These are phyloP conservation scores for Rapana venosa DNA, from an alignment of 2,888 invertebrate genomes.

Conservation along the genomic window DNA sequence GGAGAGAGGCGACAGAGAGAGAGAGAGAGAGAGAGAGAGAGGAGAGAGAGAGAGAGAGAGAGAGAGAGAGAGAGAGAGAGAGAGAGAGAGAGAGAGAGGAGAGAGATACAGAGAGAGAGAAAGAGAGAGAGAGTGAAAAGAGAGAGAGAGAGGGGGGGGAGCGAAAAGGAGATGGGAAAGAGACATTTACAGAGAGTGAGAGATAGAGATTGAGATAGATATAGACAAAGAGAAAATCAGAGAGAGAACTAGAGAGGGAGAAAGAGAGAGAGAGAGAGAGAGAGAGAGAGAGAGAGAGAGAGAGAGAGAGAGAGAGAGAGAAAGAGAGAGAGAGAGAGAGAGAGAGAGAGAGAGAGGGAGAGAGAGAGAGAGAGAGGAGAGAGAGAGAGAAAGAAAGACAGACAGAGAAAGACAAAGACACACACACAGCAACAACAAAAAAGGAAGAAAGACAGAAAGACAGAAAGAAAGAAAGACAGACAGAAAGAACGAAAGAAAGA, in stretches of 20 bases:
- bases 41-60: not conserved
- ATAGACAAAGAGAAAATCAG: no score
- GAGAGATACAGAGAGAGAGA: not conserved
- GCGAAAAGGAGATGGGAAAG: no score
- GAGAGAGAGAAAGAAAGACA: not conserved
- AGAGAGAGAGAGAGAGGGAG: not conserved
- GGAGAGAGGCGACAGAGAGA: not conserved
- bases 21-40: not conserved
- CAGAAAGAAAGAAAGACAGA: not conserved
- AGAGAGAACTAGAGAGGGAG: no score
- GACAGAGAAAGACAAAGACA: not conserved
- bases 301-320: not conserved
- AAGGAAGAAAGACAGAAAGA: not conserved
- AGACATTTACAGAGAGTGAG: no score
- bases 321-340: not conserved
- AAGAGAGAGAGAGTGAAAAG: no score
- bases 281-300: not conserved
- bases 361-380: not conserved
- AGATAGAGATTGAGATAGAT: no score
- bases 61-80: not conserved
- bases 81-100: not conserved
- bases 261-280: not conserved
- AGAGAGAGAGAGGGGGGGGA: no score
- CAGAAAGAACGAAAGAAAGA: slow-evolving; percentile 11
- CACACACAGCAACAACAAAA: not conserved